Evolutionary conservation across 2,888 invertebrate genomes (phyloP).

Genomic region (Synanthedon vespiformis): DNA sequence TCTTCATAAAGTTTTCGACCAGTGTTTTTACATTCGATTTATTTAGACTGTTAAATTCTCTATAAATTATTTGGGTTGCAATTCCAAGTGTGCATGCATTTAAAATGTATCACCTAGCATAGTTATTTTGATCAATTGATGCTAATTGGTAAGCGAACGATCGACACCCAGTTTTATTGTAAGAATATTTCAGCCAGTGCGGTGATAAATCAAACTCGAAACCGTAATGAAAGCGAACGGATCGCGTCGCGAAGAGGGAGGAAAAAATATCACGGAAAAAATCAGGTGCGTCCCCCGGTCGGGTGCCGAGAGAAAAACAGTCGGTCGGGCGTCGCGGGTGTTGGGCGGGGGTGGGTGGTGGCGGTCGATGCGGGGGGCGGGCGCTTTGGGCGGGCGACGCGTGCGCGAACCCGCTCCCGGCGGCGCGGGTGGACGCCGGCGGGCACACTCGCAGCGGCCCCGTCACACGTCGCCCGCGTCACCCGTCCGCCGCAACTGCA

Average conservation of each 20-base stretch:
- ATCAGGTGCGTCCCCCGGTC: constrained; percentile 70
- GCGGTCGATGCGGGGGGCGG: constrained; percentile 20
- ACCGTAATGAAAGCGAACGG: constrained; percentile 72
- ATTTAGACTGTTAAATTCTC: too few relatives aligned
- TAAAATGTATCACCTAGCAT: neutral
- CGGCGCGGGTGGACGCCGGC: constrained; percentile 14
- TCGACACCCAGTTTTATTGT: constrained; percentile 59
- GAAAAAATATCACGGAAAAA: constrained; percentile 71
- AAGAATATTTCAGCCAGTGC: constrained; percentile 65
- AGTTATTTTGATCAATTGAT: constrained; percentile 50
- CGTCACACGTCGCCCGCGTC: constrained; percentile 31
- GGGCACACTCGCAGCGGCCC: constrained; percentile 32
- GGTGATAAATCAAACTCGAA: constrained; percentile 71
- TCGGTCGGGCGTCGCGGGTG: constrained; percentile 22
- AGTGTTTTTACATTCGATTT: too few relatives aligned
- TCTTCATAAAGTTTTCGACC: too few relatives aligned
- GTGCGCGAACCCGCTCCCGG: constrained; percentile 37
- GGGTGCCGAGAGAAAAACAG: constrained; percentile 65
- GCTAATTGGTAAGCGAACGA: constrained; percentile 65
- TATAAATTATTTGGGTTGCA: too few relatives aligned
- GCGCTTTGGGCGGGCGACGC: constrained; percentile 43
- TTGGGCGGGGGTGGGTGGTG: constrained; percentile 21
- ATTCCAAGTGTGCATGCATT: too few relatives aligned
- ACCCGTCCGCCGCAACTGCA: constrained; percentile 50
- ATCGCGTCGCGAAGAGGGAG: constrained; percentile 69